Conservation (phyloP, 2,113 vertebrate species). For the Eclectus roratus region DNA sequence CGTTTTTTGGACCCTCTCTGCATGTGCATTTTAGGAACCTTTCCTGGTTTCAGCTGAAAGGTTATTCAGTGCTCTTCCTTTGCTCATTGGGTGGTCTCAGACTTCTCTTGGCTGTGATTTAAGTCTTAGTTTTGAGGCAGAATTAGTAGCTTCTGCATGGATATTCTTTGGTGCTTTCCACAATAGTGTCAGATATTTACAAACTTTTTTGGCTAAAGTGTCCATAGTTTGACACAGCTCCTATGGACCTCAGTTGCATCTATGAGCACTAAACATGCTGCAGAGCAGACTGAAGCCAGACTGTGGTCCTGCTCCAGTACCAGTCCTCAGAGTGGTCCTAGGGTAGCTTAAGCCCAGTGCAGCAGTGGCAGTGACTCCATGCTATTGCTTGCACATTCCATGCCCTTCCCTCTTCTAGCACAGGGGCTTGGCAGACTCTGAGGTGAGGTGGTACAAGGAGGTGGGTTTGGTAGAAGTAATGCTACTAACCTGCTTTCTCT, state of each 20-base stretch:
- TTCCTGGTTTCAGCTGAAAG: neutral
- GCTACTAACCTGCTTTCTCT: neutral
- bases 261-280: fast-evolving
- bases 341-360: neutral
- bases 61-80: neutral
- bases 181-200: neutral
- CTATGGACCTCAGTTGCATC: neutral
- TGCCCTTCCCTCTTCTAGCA: neutral
- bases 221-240: fast-evolving
- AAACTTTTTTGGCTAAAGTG: fast-evolving
- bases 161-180: neutral
- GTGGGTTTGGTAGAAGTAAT: neutral
- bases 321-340: neutral
- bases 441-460: neutral
- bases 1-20: fast-evolving
- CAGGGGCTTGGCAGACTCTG: neutral
- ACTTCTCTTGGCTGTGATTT: neutral
- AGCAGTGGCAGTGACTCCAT: fast-evolving
- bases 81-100: neutral
- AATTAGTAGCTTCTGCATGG: neutral
- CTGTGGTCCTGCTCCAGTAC: neutral
- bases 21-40: neutral
- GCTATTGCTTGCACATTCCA: fast-evolving
- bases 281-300: neutral
- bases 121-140: neutral